Conservation (phyloP, 2,113 vertebrate genomes). For the Saccopteryx bilineata region DNA sequence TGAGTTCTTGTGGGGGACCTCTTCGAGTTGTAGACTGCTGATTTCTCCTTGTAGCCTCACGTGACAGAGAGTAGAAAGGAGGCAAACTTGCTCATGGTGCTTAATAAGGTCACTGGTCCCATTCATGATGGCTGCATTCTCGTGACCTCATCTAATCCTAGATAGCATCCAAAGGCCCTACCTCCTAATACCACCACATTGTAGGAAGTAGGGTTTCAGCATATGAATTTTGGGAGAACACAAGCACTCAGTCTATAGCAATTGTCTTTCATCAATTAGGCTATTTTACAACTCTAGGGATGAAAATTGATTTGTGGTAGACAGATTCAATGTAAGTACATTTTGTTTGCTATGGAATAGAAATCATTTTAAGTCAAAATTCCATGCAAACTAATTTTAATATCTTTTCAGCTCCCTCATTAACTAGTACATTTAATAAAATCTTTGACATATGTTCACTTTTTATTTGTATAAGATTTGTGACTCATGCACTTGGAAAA, state of each 20-base stretch:
- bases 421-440: neutral
- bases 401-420: neutral
- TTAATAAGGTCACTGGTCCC: neutral
- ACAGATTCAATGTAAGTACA: neutral
- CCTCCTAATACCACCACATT: neutral
- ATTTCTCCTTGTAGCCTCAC: neutral
- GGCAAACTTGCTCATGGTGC: neutral
- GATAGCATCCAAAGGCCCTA: neutral
- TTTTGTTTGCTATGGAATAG: neutral
- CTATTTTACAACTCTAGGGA: neutral
- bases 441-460: neutral
- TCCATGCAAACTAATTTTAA: neutral
- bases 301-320: constrained; percentile 11
- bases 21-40: neutral
- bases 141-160: neutral
- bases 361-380: constrained; percentile 26
- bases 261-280: neutral
- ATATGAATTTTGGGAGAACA: neutral
- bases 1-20: neutral
- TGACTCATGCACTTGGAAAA: constrained; percentile 30
- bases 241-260: neutral
- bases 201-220: neutral
- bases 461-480: neutral
- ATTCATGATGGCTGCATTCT: neutral
- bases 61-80: neutral